Evolutionary conservation across 2,888 invertebrate genomes (phyloP), one percentile per base, ranked within the genome.

Genomic region (Uropetala carovei): DNA sequence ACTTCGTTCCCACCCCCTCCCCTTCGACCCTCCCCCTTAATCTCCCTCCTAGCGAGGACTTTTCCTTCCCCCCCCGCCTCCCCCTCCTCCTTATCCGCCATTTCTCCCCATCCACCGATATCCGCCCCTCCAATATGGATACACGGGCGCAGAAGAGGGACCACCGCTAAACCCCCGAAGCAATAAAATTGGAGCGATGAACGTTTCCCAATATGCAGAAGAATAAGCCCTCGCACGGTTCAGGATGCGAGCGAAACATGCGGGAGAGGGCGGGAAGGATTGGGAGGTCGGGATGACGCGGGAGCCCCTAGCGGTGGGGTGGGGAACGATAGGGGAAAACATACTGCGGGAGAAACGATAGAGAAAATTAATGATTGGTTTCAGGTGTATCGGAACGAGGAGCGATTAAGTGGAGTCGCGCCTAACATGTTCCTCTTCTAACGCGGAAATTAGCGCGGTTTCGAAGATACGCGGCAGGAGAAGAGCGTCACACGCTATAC

Each of bases 121-220:
- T 18, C 16, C 64, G 8, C n/a, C 64, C 64, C 16, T 64, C 64
- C 64, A 64, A 64, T 64, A 64, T 64, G 60, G 60, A 16, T 60
- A 43, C 43, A 43, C 43, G 3, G 43, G 43, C 43, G 43, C 43
- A 43, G 30, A 18, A 57, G 18, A 83, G n/a, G 59, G 58, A n/a
- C 22, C 57, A 57, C 58, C 59, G 85, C 59, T 85, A 22, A 85
- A 57, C 22, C 85, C 86, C 86, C 8, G 60, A 58, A 14, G 59
- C 22, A 59, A 59, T 30, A 14, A 56, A 85, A 85, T 85, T 85
- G 85, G 59, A 85, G 57, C 85, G 58, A 58, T 85, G 85, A 86
- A 86, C 86, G 86, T 27, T 86, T 86, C 58, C 86, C 86, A 59
- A 86, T 86, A 86, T 27, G 86, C 30, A 86, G 59, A 86, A 59